phyloP scores from a whole-genome alignment of 2,888 invertebrate species.

The Thumatha senex region DNA sequence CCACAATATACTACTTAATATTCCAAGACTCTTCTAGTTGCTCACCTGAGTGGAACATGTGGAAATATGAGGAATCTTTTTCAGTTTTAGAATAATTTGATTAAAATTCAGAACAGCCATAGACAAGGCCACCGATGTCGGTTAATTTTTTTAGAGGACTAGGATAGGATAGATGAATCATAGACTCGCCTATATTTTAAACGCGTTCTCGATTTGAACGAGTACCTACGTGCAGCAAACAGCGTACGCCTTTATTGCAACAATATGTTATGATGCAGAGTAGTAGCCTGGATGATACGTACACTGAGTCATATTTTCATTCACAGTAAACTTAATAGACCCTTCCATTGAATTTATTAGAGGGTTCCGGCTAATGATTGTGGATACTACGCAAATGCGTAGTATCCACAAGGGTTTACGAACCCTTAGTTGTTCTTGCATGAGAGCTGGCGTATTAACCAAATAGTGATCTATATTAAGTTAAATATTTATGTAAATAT shows the following conservation, averaged over 20 bases:
- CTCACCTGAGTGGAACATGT: not conserved
- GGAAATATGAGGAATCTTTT: not conserved
- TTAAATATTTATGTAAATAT: no score
- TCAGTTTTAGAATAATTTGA: not conserved
- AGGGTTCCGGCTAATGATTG: not conserved
- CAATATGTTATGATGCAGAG: not conserved
- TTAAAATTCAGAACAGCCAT: not conserved
- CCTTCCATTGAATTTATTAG: no score
- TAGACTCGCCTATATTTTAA: not conserved
- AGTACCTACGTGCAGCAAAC: not conserved
- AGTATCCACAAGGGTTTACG: no score
- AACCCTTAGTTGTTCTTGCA: not conserved
- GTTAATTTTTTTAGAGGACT: slow-evolving; percentile 5
- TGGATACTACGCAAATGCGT: not conserved
- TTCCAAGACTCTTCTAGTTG: no score
- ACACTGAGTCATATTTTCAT: slow-evolving; percentile 8
- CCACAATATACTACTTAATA: no score
- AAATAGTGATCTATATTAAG: no score
- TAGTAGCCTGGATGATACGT: not conserved
- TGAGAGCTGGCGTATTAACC: not conserved
- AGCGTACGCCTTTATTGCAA: not conserved
- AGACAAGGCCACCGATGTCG: slow-evolving; percentile 7
- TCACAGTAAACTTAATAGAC: not conserved
- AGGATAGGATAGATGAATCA: slow-evolving; percentile 19
- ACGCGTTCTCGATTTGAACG: not conserved